Percentiles rank a stretch among this genome's conserved stretches.
Evolutionary conservation across 92 coral and sea anemone species (phyloP).

Genomic region (Nematostella vectensis): DNA sequence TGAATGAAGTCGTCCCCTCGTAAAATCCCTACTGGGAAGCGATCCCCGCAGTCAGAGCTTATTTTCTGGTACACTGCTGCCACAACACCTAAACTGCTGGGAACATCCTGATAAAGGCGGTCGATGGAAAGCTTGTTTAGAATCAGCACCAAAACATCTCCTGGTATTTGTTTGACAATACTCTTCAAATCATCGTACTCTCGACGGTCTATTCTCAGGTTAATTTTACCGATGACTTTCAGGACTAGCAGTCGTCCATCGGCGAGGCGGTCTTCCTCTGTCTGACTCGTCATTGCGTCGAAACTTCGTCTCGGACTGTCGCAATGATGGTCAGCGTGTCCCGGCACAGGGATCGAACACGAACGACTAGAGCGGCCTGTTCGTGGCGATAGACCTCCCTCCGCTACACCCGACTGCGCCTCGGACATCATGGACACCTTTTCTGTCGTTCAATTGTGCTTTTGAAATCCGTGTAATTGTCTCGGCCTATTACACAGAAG

Average conservation of each 20-base stretch:
- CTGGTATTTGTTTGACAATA: conserved; percentile 73
- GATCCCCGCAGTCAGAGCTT: conserved; percentile 40
- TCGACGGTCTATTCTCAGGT: conserved; percentile 66
- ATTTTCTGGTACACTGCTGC: conserved; percentile 67
- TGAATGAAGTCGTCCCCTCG: conserved; percentile 59
- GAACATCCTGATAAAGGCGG: conserved; percentile 64
- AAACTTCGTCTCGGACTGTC: conserved; percentile 30
- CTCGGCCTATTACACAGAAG: conserved; percentile 1
- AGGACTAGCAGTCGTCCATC: conserved; percentile 68
- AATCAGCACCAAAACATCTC: conserved; percentile 79
- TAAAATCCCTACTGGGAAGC: conserved; percentile 42
- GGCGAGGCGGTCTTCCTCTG: conserved; percentile 25
- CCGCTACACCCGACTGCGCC: conserved; percentile 6
- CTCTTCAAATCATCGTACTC: conserved; percentile 63
- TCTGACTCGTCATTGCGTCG: conserved; percentile 25
- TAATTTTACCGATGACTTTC: conserved; percentile 75
- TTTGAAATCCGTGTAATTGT: conserved; percentile 9
- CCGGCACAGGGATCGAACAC: conserved; percentile 35
- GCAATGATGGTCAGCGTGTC: background rate
- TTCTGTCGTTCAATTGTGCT: conserved; percentile 18
- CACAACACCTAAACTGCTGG: conserved; percentile 63
- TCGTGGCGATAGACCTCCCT: conserved; percentile 6
- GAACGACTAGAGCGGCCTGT: conserved; percentile 17
- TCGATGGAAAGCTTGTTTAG: conserved; percentile 64
- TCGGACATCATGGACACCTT: conserved; percentile 31